Conservation (phyloP, 2,797 vertebrate species). For the Neosilurus mollespiculum region DNA sequence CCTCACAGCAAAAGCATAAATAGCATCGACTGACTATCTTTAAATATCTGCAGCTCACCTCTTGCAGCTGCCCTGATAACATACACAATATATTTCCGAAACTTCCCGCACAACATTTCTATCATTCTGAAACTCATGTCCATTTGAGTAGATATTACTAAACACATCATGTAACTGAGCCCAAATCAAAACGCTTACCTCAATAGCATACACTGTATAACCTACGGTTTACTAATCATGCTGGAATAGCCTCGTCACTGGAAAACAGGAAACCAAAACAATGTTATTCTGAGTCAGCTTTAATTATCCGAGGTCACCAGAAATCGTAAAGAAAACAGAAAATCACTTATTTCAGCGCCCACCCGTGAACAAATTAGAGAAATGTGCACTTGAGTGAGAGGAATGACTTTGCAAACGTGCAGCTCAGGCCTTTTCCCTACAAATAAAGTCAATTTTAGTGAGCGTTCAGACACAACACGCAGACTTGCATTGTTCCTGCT, state of each 20-base stretch:
- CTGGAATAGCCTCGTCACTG: constrained; percentile 35
- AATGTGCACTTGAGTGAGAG: constrained; percentile 40
- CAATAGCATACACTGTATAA: constrained; percentile 24
- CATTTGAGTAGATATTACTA: constrained; percentile 22
- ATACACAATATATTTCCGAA: constrained; percentile 1
- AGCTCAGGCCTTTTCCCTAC: constrained; percentile 50
- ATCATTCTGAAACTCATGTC: constrained; percentile 2
- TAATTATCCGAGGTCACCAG: constrained; percentile 65
- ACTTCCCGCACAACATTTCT: background rate
- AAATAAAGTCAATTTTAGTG: constrained; percentile 54
- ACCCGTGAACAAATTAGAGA: constrained; percentile 55
- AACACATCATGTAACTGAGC: constrained; percentile 19
- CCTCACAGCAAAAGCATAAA: background rate
- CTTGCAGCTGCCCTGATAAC: constrained; percentile 20
- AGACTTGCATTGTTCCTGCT: constrained; percentile 67
- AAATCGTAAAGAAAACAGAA: constrained; percentile 69
- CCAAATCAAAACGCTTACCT: background rate
- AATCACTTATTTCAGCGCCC: constrained; percentile 55
- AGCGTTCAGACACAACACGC: constrained; percentile 76
- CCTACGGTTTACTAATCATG: constrained; percentile 10
- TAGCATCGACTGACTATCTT: background rate
- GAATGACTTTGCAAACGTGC: constrained; percentile 46
- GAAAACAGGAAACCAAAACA: constrained; percentile 79
- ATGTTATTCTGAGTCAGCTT: constrained; percentile 69
- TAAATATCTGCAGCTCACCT: background rate